Conservation (phyloP, 2,113 vertebrate genomes). For the Ochotona curzoniae region DNA sequence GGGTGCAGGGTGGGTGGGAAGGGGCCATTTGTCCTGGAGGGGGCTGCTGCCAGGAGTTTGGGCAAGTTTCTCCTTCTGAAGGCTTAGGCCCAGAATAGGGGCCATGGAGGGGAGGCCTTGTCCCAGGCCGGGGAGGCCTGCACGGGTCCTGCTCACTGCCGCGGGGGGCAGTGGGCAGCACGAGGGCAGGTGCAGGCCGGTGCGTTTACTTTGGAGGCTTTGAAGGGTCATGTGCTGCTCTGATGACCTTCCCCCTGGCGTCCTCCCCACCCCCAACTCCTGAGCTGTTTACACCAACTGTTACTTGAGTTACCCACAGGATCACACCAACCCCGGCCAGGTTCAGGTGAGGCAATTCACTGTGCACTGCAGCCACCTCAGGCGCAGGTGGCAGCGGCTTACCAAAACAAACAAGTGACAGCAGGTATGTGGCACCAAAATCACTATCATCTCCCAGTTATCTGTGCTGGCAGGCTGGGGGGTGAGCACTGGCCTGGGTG, state of each 20-base stretch:
- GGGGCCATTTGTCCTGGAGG: no score
- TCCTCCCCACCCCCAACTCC: background rate
- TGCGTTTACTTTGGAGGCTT: background rate
- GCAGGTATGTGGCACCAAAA: background rate
- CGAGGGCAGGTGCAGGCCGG: no score
- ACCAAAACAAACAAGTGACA: background rate
- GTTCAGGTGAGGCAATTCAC: background rate
- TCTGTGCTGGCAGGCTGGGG: background rate
- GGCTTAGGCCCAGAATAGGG: background rate
- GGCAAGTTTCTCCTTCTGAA: background rate
- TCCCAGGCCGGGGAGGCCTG: rapidly evolving
- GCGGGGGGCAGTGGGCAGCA: background rate
- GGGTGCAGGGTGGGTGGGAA: rapidly evolving
- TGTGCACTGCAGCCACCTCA: no score
- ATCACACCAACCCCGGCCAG: background rate
- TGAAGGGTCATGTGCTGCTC: background rate
- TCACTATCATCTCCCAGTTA: rapidly evolving
- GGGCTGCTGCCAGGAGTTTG: no score
- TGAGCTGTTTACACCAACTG: background rate
- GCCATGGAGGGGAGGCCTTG: background rate
- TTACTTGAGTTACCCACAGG: background rate
- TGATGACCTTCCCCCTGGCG: background rate
- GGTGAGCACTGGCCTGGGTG: no score
- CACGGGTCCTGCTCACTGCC: background rate
- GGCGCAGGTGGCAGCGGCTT: background rate